Conservation (phyloP, 2,888 invertebrate genomes). For the Tubiluchus corallicola region DNA sequence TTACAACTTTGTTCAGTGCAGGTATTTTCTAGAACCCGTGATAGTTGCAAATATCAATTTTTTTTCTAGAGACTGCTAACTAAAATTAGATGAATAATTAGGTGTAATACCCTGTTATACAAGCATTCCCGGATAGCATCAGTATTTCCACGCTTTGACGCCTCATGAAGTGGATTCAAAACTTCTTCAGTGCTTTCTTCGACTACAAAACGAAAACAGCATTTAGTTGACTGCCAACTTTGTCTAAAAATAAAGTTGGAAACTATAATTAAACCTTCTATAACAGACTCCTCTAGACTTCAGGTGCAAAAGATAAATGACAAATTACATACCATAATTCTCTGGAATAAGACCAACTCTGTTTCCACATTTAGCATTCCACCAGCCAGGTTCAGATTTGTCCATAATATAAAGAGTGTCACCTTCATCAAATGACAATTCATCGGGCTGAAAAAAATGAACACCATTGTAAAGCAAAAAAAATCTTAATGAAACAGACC, state of each 20-base stretch:
- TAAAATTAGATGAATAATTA: too few species aligned
- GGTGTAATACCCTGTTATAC: slow-evolving; percentile 39
- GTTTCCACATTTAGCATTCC: slow-evolving; percentile 37
- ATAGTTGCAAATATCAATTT: too few species aligned
- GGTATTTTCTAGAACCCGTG: too few species aligned
- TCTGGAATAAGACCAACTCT: slow-evolving; percentile 39
- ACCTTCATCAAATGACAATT: slow-evolving; percentile 43
- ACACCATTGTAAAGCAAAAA: too few species aligned
- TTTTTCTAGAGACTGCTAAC: too few species aligned
- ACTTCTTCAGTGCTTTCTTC: slow-evolving; percentile 38
- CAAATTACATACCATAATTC: slow-evolving; percentile 36
- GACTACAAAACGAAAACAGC: slow-evolving; percentile 34
- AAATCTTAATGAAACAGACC: too few species aligned
- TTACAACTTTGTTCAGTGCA: too few species aligned
- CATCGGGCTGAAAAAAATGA: slow-evolving; percentile 34
- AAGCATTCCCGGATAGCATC: slow-evolving; percentile 40
- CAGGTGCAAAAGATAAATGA: slow-evolving; percentile 4
- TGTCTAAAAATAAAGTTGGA: too few species aligned
- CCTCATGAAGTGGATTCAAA: slow-evolving; percentile 43
- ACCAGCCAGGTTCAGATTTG: slow-evolving; percentile 35
- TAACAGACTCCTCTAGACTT: too few species aligned
- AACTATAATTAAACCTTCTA: too few species aligned
- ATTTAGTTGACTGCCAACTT: too few species aligned
- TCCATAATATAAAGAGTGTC: slow-evolving; percentile 30
- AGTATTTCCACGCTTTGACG: slow-evolving; percentile 43